These are phyloP conservation scores for Philaethria dido DNA, from an alignment of 2,888 invertebrate species.

Conservation along the genomic window DNA sequence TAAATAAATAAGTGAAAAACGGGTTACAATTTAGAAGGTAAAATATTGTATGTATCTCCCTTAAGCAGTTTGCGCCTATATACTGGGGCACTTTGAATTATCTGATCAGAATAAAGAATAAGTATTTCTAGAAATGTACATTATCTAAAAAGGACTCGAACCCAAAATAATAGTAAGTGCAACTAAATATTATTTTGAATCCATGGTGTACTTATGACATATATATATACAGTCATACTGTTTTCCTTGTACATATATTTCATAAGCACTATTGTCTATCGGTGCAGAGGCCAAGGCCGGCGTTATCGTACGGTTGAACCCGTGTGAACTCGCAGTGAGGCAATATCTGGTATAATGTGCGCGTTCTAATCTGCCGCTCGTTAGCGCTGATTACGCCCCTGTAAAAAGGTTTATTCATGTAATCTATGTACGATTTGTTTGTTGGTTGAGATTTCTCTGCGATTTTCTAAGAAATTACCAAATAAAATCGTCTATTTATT, in stretches of 20 bases:
- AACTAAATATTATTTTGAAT: neutral
- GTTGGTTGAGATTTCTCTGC: slow-evolving; percentile 24
- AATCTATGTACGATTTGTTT: slow-evolving; percentile 41
- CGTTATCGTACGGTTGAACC: slow-evolving; percentile 63
- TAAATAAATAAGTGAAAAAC: too few relatives aligned
- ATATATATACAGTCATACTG: slow-evolving; percentile 5
- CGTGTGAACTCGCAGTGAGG: slow-evolving; percentile 60
- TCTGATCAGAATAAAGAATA: too few relatives aligned
- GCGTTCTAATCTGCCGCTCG: slow-evolving; percentile 47
- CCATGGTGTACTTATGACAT: neutral
- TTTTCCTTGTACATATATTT: slow-evolving; percentile 42
- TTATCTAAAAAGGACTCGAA: too few relatives aligned
- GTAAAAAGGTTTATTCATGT: slow-evolving; percentile 41
- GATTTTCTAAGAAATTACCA: neutral
- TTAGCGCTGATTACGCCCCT: slow-evolving; percentile 48
- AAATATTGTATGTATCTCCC: too few relatives aligned
- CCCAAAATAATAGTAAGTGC: too few relatives aligned
- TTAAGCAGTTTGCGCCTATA: too few relatives aligned
- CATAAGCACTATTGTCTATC: slow-evolving; percentile 68
- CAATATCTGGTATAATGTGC: slow-evolving; percentile 46
- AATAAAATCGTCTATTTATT: neutral
- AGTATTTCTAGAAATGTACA: too few relatives aligned
- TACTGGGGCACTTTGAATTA: too few relatives aligned
- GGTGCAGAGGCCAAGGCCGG: slow-evolving; percentile 69
- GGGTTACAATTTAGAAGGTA: too few relatives aligned